Base-by-base conservation (phyloP, 2,113 vertebrate genomes). In the Syrmaticus mikado region DNA sequence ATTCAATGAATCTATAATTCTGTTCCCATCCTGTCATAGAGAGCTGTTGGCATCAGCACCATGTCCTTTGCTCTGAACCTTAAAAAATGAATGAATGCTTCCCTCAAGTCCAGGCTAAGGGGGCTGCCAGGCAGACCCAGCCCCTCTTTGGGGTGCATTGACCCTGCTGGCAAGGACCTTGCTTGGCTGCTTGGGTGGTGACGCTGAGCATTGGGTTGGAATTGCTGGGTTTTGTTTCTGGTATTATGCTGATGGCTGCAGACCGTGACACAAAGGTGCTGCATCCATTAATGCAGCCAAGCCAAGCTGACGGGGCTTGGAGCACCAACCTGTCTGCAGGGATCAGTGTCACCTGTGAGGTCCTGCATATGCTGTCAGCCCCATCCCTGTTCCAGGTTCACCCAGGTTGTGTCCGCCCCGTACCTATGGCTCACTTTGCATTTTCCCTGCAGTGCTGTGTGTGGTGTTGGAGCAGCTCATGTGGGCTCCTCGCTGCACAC, bases 181-280 rank as follows among this genome's bases (percentile, higher is more conserved):
- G 53, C 41, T 17, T 2, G 0, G 17, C 48, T 0, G 0, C 20
- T 1, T 41, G 58, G 20, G 3, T 17, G 8, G 19, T 0, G 20
- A 24, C 5, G 66, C 43, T 52, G 70, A 20, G 45, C 22, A 13
- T 78, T 78, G 41, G 87, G 34, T 13, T 8, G 0, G 0, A 27
- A 21, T 52, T 30, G 20, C 21, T 1, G 0, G 58, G 41, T 3
- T 70, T 71, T 78, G 52, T 13, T 84, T 34, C 61, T 28, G 17
- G 36, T 27, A 12, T 40, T 10, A 18, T 19, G 10, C 38, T 24
- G 34, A 11, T 10, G 11, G 36, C 61, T 40, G 25, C 11, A 15
- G 38, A 28, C 25, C 3, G 10, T 7, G 15, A 3, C 16, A 11
- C 24, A 5, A 10, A 19, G 3, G 16, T 28, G 38, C 61, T 19